Conservation (phyloP, 2,797 vertebrate genomes). For the Melopsittacus undulatus region DNA sequence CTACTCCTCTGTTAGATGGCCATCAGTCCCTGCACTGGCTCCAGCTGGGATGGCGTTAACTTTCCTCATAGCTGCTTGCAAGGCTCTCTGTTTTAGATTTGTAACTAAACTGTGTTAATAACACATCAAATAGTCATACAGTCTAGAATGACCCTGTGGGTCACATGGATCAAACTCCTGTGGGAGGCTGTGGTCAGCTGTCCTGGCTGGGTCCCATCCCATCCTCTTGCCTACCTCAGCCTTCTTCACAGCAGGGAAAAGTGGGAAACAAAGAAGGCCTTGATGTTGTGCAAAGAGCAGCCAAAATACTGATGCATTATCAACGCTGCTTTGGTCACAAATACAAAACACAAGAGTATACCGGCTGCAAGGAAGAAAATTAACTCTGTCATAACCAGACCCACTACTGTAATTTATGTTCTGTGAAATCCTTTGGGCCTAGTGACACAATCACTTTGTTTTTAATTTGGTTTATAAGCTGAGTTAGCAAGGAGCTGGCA, state of each 20-base stretch:
- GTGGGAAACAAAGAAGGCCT: neutral
- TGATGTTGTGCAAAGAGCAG: neutral
- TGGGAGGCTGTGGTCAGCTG: neutral
- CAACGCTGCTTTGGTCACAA: neutral
- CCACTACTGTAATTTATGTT: neutral
- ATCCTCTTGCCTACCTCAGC: neutral
- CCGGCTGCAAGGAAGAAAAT: neutral
- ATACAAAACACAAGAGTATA: neutral
- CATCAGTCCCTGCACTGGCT: neutral
- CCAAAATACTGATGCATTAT: neutral
- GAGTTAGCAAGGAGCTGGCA: neutral
- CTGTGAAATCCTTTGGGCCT: neutral
- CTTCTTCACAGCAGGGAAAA: too few relatives aligned
- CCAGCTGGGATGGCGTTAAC: neutral
- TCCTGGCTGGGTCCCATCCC: neutral
- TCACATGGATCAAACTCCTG: neutral
- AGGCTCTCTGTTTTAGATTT: too few relatives aligned
- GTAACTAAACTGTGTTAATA: neutral
- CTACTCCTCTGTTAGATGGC: neutral
- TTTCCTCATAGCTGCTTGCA: neutral
- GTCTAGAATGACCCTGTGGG: neutral
- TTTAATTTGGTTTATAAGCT: neutral
- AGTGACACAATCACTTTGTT: neutral
- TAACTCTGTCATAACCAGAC: rapidly evolving
- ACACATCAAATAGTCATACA: neutral